Conservation (phyloP, 2,888 invertebrate genomes). For the Drosophila buzzatii region DNA sequence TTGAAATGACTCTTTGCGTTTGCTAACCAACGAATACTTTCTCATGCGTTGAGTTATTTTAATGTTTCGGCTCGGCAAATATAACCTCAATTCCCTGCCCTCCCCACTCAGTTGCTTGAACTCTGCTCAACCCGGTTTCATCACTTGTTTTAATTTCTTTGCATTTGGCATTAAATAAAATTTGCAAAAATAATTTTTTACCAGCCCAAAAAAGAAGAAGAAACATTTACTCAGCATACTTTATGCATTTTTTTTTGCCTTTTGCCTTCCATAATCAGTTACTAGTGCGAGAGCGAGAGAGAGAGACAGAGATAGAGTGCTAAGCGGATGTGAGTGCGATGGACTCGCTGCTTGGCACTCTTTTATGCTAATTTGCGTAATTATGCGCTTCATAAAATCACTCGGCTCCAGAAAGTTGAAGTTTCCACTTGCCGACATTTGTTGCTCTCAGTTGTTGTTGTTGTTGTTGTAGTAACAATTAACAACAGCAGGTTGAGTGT, state of each 20-base stretch:
- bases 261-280: slow-evolving; percentile 22
- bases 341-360: slow-evolving; percentile 57
- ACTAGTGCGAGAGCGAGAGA: background rate
- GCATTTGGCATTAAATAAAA: slow-evolving; percentile 73
- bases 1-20: slow-evolving; percentile 77
- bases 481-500: slow-evolving; percentile 61
- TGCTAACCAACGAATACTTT: slow-evolving; percentile 47
- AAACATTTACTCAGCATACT: slow-evolving; percentile 52
- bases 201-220: slow-evolving; percentile 47
- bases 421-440: slow-evolving; percentile 59
- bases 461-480: slow-evolving; percentile 70
- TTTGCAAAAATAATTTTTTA: slow-evolving; percentile 77
- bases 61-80: slow-evolving; percentile 69
- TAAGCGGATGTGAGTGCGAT: slow-evolving; percentile 48
- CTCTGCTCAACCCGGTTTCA: slow-evolving; percentile 12
- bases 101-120: background rate
- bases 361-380: slow-evolving; percentile 81
- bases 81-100: slow-evolving; percentile 11
- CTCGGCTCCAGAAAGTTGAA: slow-evolving; percentile 59
- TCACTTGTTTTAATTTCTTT: slow-evolving; percentile 64
- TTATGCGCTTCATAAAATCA: slow-evolving; percentile 79
- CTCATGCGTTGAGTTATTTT: slow-evolving; percentile 66
- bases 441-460: slow-evolving; percentile 28
- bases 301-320: background rate
- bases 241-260: background rate